Evolutionary conservation across 2,113 vertebrate genomes (phyloP).

Genomic region (Crotophaga sulcirostris): DNA sequence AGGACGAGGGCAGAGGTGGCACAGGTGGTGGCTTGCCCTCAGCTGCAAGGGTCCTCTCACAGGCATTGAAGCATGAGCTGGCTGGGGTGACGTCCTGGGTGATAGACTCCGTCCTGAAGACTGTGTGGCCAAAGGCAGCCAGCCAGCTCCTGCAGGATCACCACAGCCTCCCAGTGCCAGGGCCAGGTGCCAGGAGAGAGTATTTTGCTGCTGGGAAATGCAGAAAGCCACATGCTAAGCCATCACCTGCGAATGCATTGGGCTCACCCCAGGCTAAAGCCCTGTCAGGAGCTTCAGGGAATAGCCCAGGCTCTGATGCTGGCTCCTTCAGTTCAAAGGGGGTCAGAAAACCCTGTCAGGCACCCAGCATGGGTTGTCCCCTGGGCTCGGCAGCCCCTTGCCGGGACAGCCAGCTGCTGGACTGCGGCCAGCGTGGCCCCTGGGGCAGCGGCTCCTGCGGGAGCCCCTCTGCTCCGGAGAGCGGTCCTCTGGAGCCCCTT

Average conservation of each 20-base stretch:
- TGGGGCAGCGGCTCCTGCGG: slow-evolving; percentile 62
- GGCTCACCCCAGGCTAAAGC: slow-evolving; percentile 70
- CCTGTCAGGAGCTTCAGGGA: slow-evolving; percentile 72
- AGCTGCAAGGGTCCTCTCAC: slow-evolving; percentile 75
- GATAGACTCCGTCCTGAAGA: slow-evolving; percentile 87
- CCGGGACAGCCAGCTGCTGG: slow-evolving; percentile 82
- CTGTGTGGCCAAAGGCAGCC: slow-evolving; percentile 70
- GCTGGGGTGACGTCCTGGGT: slow-evolving; percentile 78
- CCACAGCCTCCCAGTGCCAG: neutral
- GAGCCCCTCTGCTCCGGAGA: slow-evolving; percentile 66
- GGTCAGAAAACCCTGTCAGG: slow-evolving; percentile 74
- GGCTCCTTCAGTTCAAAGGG: slow-evolving; percentile 54
- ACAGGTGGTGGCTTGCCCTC: neutral
- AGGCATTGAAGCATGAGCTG: slow-evolving; percentile 86
- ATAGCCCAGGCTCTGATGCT: slow-evolving; percentile 63
- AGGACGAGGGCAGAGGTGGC: slow-evolving; percentile 8
- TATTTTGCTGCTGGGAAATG: neutral
- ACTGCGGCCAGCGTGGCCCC: slow-evolving; percentile 67
- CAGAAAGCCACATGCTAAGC: slow-evolving; percentile 5
- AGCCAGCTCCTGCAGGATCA: slow-evolving; percentile 39
- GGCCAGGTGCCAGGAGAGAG: neutral
- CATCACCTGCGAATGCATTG: neutral
- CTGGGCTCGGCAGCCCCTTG: slow-evolving; percentile 67
- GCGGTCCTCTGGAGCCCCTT: slow-evolving; percentile 68
- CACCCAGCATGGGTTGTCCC: slow-evolving; percentile 71